Base-by-base conservation (phyloP, 2,888 invertebrate genomes). In the Lasioglossum pauxillum region DNA sequence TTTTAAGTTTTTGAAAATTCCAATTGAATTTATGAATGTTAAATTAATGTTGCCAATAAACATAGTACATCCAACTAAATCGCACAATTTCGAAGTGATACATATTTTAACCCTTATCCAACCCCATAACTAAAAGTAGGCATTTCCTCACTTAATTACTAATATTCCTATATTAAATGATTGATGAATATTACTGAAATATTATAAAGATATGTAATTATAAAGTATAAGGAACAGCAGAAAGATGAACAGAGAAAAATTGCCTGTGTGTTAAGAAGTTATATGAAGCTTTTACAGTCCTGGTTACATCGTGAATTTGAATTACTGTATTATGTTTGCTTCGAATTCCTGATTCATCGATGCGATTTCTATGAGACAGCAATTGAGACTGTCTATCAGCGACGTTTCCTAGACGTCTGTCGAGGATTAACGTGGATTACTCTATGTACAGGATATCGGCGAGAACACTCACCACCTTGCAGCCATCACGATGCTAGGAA, bases 401-500 rank as follows among this genome's bases (percentile, higher is more conserved):
- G 44, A 72, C 76, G 69, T 85, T 85, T 75, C 76, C 79, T 71
- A 80, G 76, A 74, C 75, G 82, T 83, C 82, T 77, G 75, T 69
- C 67, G 88, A 80, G 74, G 80, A 91, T 91, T 91, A 90, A 90
- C 91, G 78, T 76, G 80, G 80, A 85, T 85, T 87, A 81, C 79
- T 88, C 85, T 90, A 46, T 89, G 77, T 78, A 85, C 86, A 91
- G 91, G 89, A 80, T 87, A 90, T 87, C 88, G 88, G 87, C 87
- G 86, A 79, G 89, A 82, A 87, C 85, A 88, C 84, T 89, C 84
- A 88, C 84, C 90, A 85, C 85, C 89, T 86, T 87, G 89, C 86
- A 83, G 85, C 89, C 88, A 87, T 85, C 88, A 86, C 85, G 89
- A 91, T 91, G 91, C 89, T 83, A 86, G 90, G 91, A 90, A 91